Evolutionary conservation across 1,140 invertebrate genomes (phyloP).

Genomic region (Papilio helenus): DNA sequence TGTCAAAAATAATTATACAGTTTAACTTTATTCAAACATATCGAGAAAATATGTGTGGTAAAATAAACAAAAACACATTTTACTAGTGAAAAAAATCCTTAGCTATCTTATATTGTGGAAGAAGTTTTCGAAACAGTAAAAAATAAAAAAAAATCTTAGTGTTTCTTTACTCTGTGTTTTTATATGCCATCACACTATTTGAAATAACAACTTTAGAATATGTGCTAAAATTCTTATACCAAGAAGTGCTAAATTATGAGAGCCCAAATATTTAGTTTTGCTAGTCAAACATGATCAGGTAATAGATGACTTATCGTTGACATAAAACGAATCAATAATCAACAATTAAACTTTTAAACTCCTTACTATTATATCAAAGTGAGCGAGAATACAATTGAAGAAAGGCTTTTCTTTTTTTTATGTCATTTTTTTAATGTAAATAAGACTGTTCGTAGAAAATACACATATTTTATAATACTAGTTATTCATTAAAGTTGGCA

Average conservation of each 20-base stretch:
- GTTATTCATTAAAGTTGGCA: constrained; percentile 37
- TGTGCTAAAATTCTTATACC: background rate
- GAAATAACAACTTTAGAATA: too few relatives aligned
- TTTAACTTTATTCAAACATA: background rate
- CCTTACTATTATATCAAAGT: background rate
- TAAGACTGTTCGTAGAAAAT: too few relatives aligned
- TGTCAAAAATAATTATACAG: constrained; percentile 40
- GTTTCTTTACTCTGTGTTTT: too few relatives aligned
- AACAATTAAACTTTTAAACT: background rate
- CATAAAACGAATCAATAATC: background rate
- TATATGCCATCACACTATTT: too few relatives aligned
- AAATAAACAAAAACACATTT: too few relatives aligned
- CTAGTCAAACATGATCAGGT: background rate
- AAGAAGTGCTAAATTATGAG: background rate
- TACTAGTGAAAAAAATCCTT: too few relatives aligned
- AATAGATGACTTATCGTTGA: background rate
- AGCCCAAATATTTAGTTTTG: background rate
- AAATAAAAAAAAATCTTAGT: too few relatives aligned
- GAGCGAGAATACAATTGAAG: too few relatives aligned
- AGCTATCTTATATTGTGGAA: too few relatives aligned
- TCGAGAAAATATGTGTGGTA: background rate
- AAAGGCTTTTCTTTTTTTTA: too few relatives aligned
- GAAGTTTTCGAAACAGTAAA: too few relatives aligned
- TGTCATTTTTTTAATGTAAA: too few relatives aligned
- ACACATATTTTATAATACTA: background rate